phyloP scores from a whole-genome alignment of 2,888 invertebrate species.

The Trachelus troglodyta region DNA sequence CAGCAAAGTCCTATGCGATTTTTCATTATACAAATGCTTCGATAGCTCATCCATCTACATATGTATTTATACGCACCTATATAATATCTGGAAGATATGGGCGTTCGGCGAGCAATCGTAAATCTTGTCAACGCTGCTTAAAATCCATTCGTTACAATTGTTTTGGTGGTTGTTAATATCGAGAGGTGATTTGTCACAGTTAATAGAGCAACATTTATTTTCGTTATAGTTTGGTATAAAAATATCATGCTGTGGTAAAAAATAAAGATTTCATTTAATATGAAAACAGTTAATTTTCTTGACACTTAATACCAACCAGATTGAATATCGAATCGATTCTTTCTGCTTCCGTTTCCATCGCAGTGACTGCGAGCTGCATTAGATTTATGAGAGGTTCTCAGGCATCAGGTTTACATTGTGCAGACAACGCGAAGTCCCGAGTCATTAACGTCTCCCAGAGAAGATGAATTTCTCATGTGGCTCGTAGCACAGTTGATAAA shows the following conservation, averaged over 20 bases:
- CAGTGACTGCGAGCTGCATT: background rate
- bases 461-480: constrained; percentile 1
- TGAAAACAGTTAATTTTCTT: background rate
- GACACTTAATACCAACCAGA: background rate
- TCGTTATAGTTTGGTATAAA: background rate
- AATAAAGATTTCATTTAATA: background rate
- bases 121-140: background rate
- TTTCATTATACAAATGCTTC: too few relatives aligned
- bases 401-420: background rate
- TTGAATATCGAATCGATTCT: background rate
- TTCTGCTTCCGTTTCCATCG: background rate
- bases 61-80: too few relatives aligned
- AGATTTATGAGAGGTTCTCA: background rate
- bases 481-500: background rate
- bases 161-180: background rate
- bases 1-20: too few relatives aligned
- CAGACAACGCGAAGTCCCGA: background rate
- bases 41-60: too few relatives aligned
- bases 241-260: background rate
- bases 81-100: too few relatives aligned
- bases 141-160: background rate
- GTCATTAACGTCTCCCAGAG: background rate
- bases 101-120: too few relatives aligned
- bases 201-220: background rate
- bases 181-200: background rate